Conservation (phyloP, 2,113 vertebrate species). For the Channa maculata region DNA sequence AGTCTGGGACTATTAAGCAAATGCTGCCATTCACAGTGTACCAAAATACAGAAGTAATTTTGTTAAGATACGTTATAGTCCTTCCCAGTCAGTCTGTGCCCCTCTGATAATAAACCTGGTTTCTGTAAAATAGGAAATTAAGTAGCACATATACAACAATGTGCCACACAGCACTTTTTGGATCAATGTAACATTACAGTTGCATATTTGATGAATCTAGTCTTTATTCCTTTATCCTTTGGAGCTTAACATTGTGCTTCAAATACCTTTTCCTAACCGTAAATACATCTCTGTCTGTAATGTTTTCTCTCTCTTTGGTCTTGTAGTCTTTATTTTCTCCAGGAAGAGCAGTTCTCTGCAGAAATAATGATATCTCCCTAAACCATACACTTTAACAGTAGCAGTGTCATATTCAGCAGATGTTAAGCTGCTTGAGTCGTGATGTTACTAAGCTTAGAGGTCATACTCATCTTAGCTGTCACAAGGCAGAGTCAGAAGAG, state of each 20-base stretch:
- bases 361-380: constrained; percentile 6
- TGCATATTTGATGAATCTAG: background rate
- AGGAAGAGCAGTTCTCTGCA: constrained; percentile 17
- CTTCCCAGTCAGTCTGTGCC: background rate
- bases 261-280: background rate
- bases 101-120: background rate
- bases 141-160: background rate
- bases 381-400: constrained; percentile 4
- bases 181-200: background rate
- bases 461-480: constrained; percentile 14
- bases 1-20: too few species aligned
- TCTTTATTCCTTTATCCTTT: background rate
- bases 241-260: too few species aligned
- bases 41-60: too few species aligned
- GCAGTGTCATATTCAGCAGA: constrained; percentile 19
- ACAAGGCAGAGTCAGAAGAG: constrained; percentile 3
- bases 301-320: background rate
- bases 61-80: background rate
- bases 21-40: too few species aligned
- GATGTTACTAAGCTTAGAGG: constrained; percentile 25
- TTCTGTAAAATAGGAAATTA: background rate
- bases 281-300: background rate
- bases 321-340: background rate
- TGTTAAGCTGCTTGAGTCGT: constrained; percentile 17
- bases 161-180: background rate